phyloP scores from a whole-genome alignment of 2,113 vertebrate species.

The Chaetodon auriga region DNA sequence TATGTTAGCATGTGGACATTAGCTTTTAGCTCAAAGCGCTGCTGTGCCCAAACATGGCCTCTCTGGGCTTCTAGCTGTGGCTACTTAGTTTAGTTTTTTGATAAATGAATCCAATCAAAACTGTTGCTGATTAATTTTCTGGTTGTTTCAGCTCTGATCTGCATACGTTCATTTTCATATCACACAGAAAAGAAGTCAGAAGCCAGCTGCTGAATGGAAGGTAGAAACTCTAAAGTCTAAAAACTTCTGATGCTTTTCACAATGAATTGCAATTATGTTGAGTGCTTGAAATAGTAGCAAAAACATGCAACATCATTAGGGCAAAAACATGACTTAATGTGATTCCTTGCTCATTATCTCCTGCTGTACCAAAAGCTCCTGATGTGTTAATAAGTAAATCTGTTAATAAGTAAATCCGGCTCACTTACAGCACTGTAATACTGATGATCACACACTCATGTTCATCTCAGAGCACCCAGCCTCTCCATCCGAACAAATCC shows the following conservation, averaged over 20 bases:
- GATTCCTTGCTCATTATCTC: conserved; percentile 14
- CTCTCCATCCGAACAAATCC: conserved; percentile 19
- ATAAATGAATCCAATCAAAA: too few relatives aligned
- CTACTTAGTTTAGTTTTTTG: too few relatives aligned
- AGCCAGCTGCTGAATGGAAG: not conserved
- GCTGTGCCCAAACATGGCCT: too few relatives aligned
- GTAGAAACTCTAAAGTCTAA: not conserved
- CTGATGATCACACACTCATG: conserved; percentile 29
- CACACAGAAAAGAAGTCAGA: not conserved
- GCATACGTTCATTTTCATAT: not conserved
- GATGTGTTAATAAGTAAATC: conserved; percentile 24
- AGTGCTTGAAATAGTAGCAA: not conserved
- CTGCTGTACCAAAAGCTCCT: not conserved
- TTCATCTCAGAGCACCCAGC: conserved; percentile 21
- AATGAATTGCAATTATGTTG: not conserved
- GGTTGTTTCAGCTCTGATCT: not conserved
- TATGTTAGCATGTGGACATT: not conserved
- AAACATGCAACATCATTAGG: not conserved
- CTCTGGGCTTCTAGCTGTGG: too few relatives aligned
- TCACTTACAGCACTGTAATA: conserved; percentile 16
- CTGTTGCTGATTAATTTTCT: too few relatives aligned
- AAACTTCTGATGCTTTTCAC: not conserved
- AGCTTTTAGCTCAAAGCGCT: not conserved
- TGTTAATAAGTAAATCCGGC: conserved; percentile 42
- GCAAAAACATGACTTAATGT: conserved; percentile 20